Percentiles rank a stretch among this genome's conserved stretches.
Evolutionary conservation across 2,797 vertebrate species (phyloP).

Genomic region (Hemibagrus guttatus): DNA sequence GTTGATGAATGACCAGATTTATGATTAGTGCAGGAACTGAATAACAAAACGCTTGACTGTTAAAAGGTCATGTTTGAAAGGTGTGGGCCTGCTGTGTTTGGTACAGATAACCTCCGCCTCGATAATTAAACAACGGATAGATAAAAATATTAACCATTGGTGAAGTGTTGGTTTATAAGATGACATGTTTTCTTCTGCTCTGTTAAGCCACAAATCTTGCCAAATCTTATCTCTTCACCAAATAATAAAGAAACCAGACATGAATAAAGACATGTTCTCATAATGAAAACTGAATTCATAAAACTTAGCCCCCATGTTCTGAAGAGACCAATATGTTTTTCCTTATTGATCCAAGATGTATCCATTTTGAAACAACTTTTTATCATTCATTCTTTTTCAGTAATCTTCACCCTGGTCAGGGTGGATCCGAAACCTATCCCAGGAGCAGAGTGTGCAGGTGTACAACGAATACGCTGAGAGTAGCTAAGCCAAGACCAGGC

Average conservation of each 20-base stretch:
- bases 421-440: no score
- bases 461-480: no score
- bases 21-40: constrained; percentile 2
- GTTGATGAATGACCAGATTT: constrained; percentile 23
- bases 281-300: background rate
- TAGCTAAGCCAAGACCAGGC: background rate
- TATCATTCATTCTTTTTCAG: no score
- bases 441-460: no score
- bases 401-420: no score
- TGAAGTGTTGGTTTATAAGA: background rate
- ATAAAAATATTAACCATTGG: background rate
- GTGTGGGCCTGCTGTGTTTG: background rate
- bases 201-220: background rate
- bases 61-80: constrained; percentile 11
- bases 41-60: background rate
- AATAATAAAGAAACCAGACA: background rate
- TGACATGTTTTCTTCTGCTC: background rate
- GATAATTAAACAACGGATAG: background rate
- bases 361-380: background rate
- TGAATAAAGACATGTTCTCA: background rate
- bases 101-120: background rate
- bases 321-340: background rate
- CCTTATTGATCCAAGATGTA: background rate
- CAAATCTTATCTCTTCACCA: background rate
- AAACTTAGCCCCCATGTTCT: background rate